Base-by-base conservation (phyloP, 2,888 invertebrate species). In the Gibbula magus region DNA sequence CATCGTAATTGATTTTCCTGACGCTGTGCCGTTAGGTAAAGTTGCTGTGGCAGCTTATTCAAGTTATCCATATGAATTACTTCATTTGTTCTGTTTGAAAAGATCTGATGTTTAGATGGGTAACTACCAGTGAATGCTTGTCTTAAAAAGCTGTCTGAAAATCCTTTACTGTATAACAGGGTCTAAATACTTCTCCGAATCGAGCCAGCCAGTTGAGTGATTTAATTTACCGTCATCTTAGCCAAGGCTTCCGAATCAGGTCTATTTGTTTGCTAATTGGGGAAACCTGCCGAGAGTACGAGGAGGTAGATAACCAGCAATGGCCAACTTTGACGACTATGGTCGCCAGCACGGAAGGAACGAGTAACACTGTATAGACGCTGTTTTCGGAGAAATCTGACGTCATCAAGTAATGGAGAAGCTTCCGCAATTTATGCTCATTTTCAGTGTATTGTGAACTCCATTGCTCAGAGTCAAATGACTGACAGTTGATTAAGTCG, bases 11-110 rank as follows among this genome's bases (percentile, higher is more conserved):
- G 70, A 70, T 70, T 70, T 70, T 70, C 70, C 35, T 70, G 18
- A 8, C 35, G 70, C 70, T 35, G 70, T 39, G 70, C 70, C 70
- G 70, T 70, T 70, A 70, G 39, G 70, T 70, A 70, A 70, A 70
- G 70, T 70, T 70, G 35, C 70, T 32, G 70, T 35, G 35, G 70
- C 20, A 20, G 32, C 35, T 70, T 35, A 39, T 35, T 10, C 70
- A 70, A 70, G 70, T 70, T 70, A 70, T 70, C 70, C 70, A 70
- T 70, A 70, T 70, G 70, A 70, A 70, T 70, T 70, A 70, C 70
- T 70, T 70, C 70, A 70, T 70, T 70, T 70, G 70, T 70, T 70
- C 70, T 70, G 70, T 70, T 70, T 70, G 25, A 70, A 70, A 70
- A 70, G 70, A 70, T 70, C 35, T 39, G 25, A 70, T 70, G 70